Base-by-base conservation (phyloP, 2,113 vertebrate species). In the Salminus brasiliensis region DNA sequence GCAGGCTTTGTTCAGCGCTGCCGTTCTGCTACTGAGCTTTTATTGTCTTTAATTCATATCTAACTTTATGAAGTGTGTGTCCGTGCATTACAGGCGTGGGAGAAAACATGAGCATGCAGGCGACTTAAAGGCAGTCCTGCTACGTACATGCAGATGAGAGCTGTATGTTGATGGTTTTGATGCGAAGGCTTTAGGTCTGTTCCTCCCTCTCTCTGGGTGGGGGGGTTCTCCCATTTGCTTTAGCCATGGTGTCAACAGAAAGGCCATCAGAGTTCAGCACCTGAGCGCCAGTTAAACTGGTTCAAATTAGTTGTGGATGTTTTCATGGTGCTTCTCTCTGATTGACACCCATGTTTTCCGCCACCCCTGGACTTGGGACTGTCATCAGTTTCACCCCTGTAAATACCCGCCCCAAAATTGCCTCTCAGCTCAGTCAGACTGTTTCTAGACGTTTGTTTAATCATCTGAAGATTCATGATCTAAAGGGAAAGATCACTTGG, bases 71-170 rank as follows among this genome's bases (percentile, higher is more conserved):
- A 83, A 85, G 79, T 75, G 63, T 63, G 43, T 71, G 55, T 74
- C 65, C 79, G 12, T 23, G n/a, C 47, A 81, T 68, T 25, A 67
- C 12, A 68, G 3, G n/a, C 74, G n/a, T 63, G 43, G 9, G 41
- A 72, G 70, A 76, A 41, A 23, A n/a, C 84, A 36, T 29, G 27
- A 85, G 60, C 29, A 83, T 66, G 59, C 27, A 0, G 12, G 74
- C 83, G 65, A 81, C 21, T 36, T 49, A 49, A 49, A 5, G 47
- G 47, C 47, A 49, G 21, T 63, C 82, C 59, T 63, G 81, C 89
- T 83, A 74, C 57, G n/a, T n/a, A n/a, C n/a, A 45, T 60, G 70
- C 67, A 80, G 77, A 83, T 86, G 81, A 86, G 87, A 66, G 70
- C 11, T 16, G n/a, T 11, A 23, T 57, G 71, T 79, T 81, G 66